A percentile compares a stretch with the other conserved stretches of the same genome.
These are phyloP conservation scores for Harlomillsia oculata DNA, from an alignment of 1,140 invertebrate species.

Conservation along the genomic window DNA sequence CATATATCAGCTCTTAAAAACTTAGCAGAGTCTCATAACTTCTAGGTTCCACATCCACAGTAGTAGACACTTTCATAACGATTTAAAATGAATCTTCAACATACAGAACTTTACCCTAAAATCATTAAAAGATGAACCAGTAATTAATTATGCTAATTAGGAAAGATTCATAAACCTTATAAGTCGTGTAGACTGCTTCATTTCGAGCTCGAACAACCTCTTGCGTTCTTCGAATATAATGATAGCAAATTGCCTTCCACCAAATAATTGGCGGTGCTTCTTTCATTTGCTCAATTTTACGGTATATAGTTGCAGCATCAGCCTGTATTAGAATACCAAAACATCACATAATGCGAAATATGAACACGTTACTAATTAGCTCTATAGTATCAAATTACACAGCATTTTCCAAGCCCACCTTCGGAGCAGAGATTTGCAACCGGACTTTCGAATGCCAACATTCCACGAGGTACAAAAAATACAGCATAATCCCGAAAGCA, in stretches of 20 bases:
- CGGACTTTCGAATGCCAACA: slow-evolving; percentile 62
- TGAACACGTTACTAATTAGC: too few relatives aligned
- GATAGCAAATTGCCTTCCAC: slow-evolving; percentile 83
- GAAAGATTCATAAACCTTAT: slow-evolving; percentile 53
- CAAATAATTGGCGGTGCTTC: slow-evolving; percentile 67
- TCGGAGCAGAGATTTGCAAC: slow-evolving; percentile 50
- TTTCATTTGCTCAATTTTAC: slow-evolving; percentile 58
- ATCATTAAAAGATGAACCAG: background rate
- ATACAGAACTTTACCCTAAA: background rate
- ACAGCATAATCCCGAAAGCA: slow-evolving; percentile 67
- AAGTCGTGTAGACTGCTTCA: slow-evolving; percentile 69
- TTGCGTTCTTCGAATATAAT: slow-evolving; percentile 67
- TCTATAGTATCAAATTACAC: too few relatives aligned
- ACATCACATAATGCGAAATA: too few relatives aligned
- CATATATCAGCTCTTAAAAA: too few relatives aligned
- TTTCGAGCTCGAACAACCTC: slow-evolving; percentile 67
- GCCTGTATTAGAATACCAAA: too few relatives aligned
- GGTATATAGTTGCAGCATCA: slow-evolving; percentile 55
- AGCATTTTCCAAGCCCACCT: slow-evolving; percentile 19
- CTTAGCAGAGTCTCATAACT: too few relatives aligned
- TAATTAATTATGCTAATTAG: too few relatives aligned
- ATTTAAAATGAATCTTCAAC: background rate
- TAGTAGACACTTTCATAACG: background rate
- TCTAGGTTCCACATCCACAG: slow-evolving; percentile 4
- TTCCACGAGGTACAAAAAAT: slow-evolving; percentile 73